Evolutionary conservation across 2,797 vertebrate genomes (phyloP), one percentile per base, ranked within the genome.

Genomic region (Echeneis naucrates): DNA sequence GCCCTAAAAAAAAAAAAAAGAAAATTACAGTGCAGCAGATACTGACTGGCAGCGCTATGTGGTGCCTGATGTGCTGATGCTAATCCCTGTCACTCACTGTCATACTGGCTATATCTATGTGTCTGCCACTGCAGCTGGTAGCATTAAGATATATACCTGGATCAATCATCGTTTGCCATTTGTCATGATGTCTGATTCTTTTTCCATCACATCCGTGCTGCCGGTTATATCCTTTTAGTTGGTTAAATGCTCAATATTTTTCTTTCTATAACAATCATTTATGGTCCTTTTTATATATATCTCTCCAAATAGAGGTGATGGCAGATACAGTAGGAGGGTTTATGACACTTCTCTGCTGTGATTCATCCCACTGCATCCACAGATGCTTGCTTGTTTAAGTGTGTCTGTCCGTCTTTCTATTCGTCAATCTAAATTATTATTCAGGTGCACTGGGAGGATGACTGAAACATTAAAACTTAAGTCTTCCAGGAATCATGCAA

Each of bases 1-100:
- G 23, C 5, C 26, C 13, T 58, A 68, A 60, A 70, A 83, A 76
- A 87, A 83, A 91, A 86, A 83, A 76, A 87, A 83, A 91, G 86
- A 85, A 78, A 88, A 91, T 89, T 85, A 88, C 53, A 87, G 83
- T 26, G 79, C 75, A 54, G 73, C 68, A 79, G 66, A 68, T 61
- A 35, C 17, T 90, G 90, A 93, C 55, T 88, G 88, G 69, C 86
- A 86, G 85, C 8, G 11, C 76, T 72, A 26, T 80, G 79, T 78
- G 79, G 66, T 55, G 40, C 42, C 80, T 87, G 81, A 87, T 88
- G 77, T 16, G 68, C 57, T 83, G 75, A 91, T 89, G 82, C 77
- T 80, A 81, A 84, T 75, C 73, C 76, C 84, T 68, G 87, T 78
- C 89, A 92, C 80, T 92, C 90, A 90, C 79, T 90, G 87, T 90